phyloP scores from a whole-genome alignment of 2,888 invertebrate genomes.

The Dynastes grantii region DNA sequence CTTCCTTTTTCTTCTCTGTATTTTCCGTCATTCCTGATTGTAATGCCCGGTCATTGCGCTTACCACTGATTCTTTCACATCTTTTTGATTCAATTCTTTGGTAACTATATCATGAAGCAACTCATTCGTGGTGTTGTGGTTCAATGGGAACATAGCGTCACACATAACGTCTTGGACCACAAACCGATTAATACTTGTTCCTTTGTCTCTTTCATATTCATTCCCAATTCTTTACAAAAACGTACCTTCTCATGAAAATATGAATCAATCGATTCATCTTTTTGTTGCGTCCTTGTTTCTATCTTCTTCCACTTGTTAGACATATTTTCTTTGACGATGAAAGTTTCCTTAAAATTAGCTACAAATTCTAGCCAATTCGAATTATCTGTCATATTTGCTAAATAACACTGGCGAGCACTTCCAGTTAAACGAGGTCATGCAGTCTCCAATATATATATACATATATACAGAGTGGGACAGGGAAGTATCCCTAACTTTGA shows the following conservation, averaged over 20 bases:
- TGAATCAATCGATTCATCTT: no score
- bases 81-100: not conserved
- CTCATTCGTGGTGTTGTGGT: not conserved
- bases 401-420: not conserved
- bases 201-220: not conserved
- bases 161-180: not conserved
- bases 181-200: not conserved
- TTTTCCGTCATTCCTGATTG: not conserved
- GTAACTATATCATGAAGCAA: slow-evolving; percentile 1
- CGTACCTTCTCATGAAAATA: no score
- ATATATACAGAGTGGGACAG: no score
- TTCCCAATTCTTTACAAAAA: no score
- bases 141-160: not conserved
- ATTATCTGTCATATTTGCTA: not conserved
- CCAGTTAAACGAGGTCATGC: no score
- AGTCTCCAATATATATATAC: no score
- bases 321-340: no score
- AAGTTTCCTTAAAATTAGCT: no score
- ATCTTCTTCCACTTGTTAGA: no score
- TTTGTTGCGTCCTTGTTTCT: no score
- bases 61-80: not conserved
- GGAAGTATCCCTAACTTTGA: no score
- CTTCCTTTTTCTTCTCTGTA: not conserved
- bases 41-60: not conserved
- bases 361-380: no score